Conservation (phyloP, 2,113 vertebrate genomes). For the Clupea harengus region DNA sequence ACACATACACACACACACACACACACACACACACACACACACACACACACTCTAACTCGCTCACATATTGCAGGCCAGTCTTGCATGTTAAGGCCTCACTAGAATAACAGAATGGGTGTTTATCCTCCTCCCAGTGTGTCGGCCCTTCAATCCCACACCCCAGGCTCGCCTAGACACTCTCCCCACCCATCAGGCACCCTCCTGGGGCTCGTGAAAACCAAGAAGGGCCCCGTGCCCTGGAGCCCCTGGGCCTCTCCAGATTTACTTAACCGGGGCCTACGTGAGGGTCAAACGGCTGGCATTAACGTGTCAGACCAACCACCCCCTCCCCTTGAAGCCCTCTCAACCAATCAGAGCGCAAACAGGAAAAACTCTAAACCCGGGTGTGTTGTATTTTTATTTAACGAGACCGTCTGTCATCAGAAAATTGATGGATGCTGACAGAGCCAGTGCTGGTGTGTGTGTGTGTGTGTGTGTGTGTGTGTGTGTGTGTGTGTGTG, state of each 20-base stretch:
- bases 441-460: too few species aligned
- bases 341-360: too few species aligned
- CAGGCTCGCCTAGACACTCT: neutral
- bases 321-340: too few species aligned
- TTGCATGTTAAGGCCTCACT: too few species aligned
- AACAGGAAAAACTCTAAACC: too few species aligned
- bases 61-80: neutral
- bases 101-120: neutral
- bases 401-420: too few species aligned
- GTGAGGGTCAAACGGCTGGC: conserved; percentile 20
- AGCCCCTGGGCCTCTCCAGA: conserved; percentile 30
- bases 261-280: conserved; percentile 46
- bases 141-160: conserved; percentile 24
- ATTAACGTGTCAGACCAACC: conserved; percentile 48
- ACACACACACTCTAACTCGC: neutral
- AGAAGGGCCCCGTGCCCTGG: conserved; percentile 29
- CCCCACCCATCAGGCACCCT: conserved; percentile 21
- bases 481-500: too few species aligned
- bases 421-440: too few species aligned
- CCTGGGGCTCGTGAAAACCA: conserved; percentile 22
- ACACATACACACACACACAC: too few species aligned
- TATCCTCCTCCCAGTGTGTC: conserved; percentile 23
- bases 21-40: neutral
- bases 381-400: too few species aligned
- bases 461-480: too few species aligned